Evolutionary conservation across 2,888 invertebrate species (phyloP).

Genomic region (Holacanthella duospinosa): DNA sequence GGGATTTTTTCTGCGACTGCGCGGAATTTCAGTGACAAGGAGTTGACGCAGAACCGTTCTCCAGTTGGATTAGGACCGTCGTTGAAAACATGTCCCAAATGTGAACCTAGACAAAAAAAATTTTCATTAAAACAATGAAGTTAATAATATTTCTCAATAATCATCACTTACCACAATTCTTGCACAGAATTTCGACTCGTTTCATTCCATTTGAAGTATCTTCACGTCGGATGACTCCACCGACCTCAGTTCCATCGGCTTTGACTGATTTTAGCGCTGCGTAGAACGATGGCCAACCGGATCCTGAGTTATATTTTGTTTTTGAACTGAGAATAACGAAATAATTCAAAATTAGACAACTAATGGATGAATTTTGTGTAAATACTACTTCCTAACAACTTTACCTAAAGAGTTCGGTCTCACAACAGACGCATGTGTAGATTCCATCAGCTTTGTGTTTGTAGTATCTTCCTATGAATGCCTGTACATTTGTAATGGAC

Average conservation of each 20-base stretch:
- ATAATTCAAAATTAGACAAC: not conserved
- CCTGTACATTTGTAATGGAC: no score
- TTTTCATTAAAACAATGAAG: not conserved
- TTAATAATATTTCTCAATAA: no score
- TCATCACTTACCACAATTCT: constrained; percentile 40
- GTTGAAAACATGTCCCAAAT: constrained; percentile 49
- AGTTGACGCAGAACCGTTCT: constrained; percentile 49
- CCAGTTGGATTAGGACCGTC: constrained; percentile 50
- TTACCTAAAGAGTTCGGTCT: constrained; percentile 43
- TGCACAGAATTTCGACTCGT: constrained; percentile 46
- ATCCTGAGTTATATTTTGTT: constrained; percentile 46
- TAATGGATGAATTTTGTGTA: no score
- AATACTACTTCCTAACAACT: not conserved
- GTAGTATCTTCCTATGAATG: constrained; percentile 34
- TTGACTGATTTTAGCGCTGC: constrained; percentile 32
- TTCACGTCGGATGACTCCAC: constrained; percentile 41
- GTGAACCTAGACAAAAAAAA: constrained; percentile 39
- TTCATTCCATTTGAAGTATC: constrained; percentile 44
- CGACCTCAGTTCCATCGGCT: constrained; percentile 3
- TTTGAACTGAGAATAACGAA: constrained; percentile 9
- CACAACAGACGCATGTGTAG: constrained; percentile 46
- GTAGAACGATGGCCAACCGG: constrained; percentile 49
- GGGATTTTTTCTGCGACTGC: no score
- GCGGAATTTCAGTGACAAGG: constrained; percentile 43
- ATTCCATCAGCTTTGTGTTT: constrained; percentile 44